A percentile compares a stretch with the other conserved stretches of the same genome.
Evolutionary conservation across 2,888 invertebrate genomes (phyloP).

Genomic region (Phaedon cochleariae): DNA sequence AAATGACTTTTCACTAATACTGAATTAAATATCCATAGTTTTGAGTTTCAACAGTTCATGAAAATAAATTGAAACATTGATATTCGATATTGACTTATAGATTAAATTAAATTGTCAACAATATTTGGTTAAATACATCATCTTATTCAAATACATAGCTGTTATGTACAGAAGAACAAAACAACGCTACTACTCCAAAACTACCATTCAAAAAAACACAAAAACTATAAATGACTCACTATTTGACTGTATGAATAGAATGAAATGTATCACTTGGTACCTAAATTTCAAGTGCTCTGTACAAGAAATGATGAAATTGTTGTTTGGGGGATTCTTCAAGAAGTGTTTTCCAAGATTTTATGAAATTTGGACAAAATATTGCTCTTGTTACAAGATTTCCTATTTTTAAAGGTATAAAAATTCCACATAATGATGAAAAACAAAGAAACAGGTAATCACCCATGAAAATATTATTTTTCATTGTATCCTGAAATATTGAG

Average conservation of each 20-base stretch:
- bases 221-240: conserved; percentile 54
- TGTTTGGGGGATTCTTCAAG: too few relatives aligned
- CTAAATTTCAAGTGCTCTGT: conserved; percentile 43
- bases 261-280: conserved; percentile 38
- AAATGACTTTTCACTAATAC: not conserved
- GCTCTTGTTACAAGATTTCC: too few relatives aligned
- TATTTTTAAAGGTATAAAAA: too few relatives aligned
- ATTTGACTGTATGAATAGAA: conserved; percentile 50
- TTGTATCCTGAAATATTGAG: too few relatives aligned
- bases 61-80: not conserved
- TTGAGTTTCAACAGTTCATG: not conserved
- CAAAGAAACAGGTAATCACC: too few relatives aligned
- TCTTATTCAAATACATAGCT: conserved; percentile 24
- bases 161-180: conserved; percentile 30
- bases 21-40: not conserved
- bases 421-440: too few relatives aligned
- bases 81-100: not conserved
- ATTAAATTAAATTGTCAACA: not conserved
- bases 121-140: not conserved
- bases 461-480: too few relatives aligned
- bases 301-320: conserved; percentile 28
- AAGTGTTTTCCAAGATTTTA: too few relatives aligned
- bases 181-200: conserved; percentile 32
- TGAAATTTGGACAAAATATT: too few relatives aligned
- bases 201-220: conserved; percentile 43